Percentiles rank a stretch among this genome's conserved stretches.
Conservation (phyloP, 2,888 invertebrate species). For the Hirtodrosophila alboralis region DNA sequence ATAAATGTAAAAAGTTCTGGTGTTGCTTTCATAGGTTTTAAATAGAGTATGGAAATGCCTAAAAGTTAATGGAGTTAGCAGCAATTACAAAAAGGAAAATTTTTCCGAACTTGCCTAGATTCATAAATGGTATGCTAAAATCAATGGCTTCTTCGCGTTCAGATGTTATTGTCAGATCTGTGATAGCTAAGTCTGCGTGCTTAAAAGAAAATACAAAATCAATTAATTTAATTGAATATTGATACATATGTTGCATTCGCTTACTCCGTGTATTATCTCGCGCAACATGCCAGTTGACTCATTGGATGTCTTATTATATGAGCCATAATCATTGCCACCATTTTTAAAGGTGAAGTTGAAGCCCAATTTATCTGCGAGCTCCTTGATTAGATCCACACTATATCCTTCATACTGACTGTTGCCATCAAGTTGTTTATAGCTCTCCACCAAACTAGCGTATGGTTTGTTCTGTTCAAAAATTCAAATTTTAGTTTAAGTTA, state of each 20-base stretch:
- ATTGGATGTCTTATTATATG: constrained; percentile 86
- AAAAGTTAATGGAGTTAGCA: background rate
- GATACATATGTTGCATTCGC: constrained; percentile 6
- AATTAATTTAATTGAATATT: background rate
- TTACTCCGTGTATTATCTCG: constrained; percentile 88
- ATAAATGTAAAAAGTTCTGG: constrained; percentile 96
- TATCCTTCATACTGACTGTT: constrained; percentile 94
- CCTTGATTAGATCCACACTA: constrained; percentile 93
- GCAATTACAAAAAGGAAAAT: no score
- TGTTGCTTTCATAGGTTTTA: constrained; percentile 92
- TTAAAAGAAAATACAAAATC: constrained; percentile 82
- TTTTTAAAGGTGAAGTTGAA: constrained; percentile 93
- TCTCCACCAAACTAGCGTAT: constrained; percentile 93
- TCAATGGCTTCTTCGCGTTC: constrained; percentile 94
- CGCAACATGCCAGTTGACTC: constrained; percentile 95
- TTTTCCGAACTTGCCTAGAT: constrained; percentile 88
- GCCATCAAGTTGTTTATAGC: constrained; percentile 87
- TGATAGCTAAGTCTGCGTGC: constrained; percentile 95
- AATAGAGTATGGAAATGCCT: constrained; percentile 95
- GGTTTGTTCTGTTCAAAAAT: constrained; percentile 86
- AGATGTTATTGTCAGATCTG: constrained; percentile 94
- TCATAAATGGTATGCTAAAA: constrained; percentile 98
- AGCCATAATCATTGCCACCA: constrained; percentile 91
- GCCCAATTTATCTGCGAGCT: constrained; percentile 90
- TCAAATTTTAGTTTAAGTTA: background rate